Evolutionary conservation across 2,888 invertebrate species (phyloP), one percentile per base, ranked within the genome.

Genomic region (Acheta domesticus): DNA sequence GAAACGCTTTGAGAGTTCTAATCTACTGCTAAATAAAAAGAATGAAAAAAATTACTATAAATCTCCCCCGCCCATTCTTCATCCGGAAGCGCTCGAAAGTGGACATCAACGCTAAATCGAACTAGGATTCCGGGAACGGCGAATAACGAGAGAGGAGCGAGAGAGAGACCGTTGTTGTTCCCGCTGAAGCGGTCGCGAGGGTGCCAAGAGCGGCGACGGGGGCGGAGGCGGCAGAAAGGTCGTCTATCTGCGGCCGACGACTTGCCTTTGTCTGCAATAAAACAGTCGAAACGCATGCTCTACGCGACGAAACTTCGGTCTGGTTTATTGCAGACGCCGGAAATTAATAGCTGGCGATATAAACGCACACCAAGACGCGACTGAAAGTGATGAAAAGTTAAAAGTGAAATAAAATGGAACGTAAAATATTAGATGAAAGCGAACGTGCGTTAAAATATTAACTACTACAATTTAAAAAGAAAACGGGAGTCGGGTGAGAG

Each of bases 291-390:
- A 62, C 62, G 62, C 62, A 62, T 62, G 62, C 62, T 62, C 16
- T n/a, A 62, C 62, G 62, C n/a, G 62, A 62, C 62, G 62, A 62
- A 62, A 62, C 62, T 62, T 62, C 62, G 62, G 62, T 62, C 62
- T 62, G 62, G 62, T 62, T 62, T 62, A 62, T 62, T 62, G 62
- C 62, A n/a, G 62, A n/a, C 62, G 62, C 62, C 62, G 62, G 62
- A 62, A 62, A 62, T 62, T 62, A 62, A 62, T 62, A 62, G 62
- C 62, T 14, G 62, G 62, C n/a, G 62, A 62, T 62, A 62, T 62
- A 62, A 62, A 62, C 62, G 62, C 62, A 62, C 62, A 62, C 62
- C 62, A 62, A 62, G 62, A n/a, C 62, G 62, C 14, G 62, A 62
- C 62, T 62, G 62, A 62, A 62, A 62, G 62, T 62, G 62, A 62